Conservation (phyloP, 2,113 vertebrate genomes). For the Hemibagrus wyckioides region DNA sequence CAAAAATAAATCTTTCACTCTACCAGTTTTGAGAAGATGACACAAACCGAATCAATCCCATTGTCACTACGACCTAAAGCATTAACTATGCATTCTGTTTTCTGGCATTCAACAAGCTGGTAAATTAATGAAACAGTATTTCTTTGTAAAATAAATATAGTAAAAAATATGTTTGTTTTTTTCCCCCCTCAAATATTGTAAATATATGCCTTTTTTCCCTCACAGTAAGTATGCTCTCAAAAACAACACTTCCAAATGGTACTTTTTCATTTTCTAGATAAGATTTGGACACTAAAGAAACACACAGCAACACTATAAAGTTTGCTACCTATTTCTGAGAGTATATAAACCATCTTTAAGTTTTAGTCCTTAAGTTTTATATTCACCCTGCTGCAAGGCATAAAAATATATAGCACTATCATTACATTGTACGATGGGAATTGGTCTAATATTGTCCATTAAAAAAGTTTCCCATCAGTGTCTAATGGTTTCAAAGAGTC, state of each 20-base stretch:
- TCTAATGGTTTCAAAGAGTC: constrained; percentile 33
- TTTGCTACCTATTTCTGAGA: not conserved
- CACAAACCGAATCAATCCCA: not conserved
- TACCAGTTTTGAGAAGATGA: not conserved
- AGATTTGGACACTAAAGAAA: not conserved
- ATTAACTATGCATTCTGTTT: not conserved
- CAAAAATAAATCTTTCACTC: not conserved
- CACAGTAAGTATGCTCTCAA: not conserved
- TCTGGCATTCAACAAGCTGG: not conserved
- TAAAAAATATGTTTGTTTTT: no score
- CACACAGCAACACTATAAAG: not conserved
- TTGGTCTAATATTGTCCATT: constrained; percentile 19
- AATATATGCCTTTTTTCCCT: not conserved
- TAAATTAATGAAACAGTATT: not conserved
- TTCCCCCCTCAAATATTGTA: not conserved
- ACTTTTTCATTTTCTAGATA: not conserved
- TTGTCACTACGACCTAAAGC: not conserved
- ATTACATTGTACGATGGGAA: constrained; percentile 14
- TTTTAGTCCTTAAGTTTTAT: not conserved
- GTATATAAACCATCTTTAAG: not conserved
- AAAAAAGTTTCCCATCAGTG: constrained; percentile 30
- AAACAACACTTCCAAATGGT: not conserved
- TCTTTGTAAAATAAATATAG: not conserved
- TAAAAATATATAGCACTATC: constrained; percentile 3
- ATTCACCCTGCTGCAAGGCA: not conserved